Percentiles rank a stretch among this genome's conserved stretches.
Conservation (phyloP, 2,113 vertebrate species). For the Campylorhamphus procurvoides region DNA sequence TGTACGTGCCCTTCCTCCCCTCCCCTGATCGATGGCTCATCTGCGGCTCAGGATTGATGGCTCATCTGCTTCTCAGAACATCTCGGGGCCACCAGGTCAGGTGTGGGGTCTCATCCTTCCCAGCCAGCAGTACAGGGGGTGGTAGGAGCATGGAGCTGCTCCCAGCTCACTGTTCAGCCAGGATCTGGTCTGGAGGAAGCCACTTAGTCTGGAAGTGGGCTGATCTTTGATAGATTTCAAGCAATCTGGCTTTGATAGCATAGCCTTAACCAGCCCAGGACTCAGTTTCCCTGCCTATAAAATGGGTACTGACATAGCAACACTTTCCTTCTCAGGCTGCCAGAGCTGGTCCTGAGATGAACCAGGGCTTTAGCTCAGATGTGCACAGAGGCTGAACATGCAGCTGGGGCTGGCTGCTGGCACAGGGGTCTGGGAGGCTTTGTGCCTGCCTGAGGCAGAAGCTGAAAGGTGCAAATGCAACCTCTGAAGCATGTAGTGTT, state of each 20-base stretch:
- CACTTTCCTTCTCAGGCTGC: neutral
- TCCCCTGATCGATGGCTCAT: neutral
- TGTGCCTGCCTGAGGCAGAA: neutral
- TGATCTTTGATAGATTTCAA: neutral
- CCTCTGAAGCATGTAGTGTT: neutral
- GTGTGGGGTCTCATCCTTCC: neutral
- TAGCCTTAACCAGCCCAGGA: neutral
- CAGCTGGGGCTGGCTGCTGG: neutral
- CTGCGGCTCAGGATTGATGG: neutral
- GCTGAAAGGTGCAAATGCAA: neutral
- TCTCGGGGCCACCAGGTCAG: neutral
- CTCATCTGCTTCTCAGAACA: neutral
- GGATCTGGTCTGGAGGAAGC: neutral
- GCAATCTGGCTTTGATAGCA: neutral
- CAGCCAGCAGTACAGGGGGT: rapidly evolving
- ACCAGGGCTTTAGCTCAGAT: neutral
- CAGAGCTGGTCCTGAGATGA: neutral
- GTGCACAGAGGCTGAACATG: neutral
- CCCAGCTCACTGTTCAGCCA: neutral
- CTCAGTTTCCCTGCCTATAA: neutral
- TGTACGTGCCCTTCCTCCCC: neutral
- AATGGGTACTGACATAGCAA: neutral
- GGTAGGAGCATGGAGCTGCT: neutral
- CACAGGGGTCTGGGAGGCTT: neutral
- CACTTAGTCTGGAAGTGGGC: neutral